Evolutionary conservation across 92 coral and sea anemone species (phyloP), one percentile per base, ranked within the genome.

Genomic region (Parazoanthus atlanticus): DNA sequence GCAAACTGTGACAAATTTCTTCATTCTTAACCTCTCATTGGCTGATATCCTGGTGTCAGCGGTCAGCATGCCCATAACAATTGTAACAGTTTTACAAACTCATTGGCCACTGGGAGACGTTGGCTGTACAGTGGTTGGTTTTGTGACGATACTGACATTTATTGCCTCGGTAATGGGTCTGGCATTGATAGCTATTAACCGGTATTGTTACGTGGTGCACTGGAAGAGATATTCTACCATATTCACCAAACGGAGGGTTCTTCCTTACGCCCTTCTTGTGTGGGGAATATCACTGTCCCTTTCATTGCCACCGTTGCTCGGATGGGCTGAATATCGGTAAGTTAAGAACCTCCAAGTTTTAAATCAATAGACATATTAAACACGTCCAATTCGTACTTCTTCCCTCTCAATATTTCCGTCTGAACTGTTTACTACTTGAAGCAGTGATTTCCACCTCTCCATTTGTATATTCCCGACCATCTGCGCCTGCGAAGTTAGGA

Each of bases 141-240:
- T 95, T 70, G 36, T 91, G 6, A 93, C 94, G n/a, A 83, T 93
- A 89, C 82, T 93, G 26, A 89, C 94, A 25, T 95, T 95, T 69
- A 92, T 95, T 73, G 95, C 98, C 6, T 93, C 98, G 12, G 95
- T 92, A 29, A 93, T 95, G 96, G 91, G 94, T 40, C 90, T 95
- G 47, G 91, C 93, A n/a, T 85, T 95, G 92, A 93, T 95, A 47
- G 93, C 94, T 38, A 89, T 95, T 65, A 95, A 95, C 78, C 79
- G 98, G 32, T 95, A 91, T 86, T 92, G 89, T 89, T 92, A 91
- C 79, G 92, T 95, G 72, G 98, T 95, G 19, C 90, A 84, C 36
- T 95, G 98, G 98, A 95, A 82, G 66, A 76, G 30, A 72, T 93
- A 95, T 70, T 82, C 40, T 2, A 23, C 38, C 5, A 80, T 72